Conservation (phyloP, 2,113 vertebrate genomes). For the Petrocephalus zakoni region DNA sequence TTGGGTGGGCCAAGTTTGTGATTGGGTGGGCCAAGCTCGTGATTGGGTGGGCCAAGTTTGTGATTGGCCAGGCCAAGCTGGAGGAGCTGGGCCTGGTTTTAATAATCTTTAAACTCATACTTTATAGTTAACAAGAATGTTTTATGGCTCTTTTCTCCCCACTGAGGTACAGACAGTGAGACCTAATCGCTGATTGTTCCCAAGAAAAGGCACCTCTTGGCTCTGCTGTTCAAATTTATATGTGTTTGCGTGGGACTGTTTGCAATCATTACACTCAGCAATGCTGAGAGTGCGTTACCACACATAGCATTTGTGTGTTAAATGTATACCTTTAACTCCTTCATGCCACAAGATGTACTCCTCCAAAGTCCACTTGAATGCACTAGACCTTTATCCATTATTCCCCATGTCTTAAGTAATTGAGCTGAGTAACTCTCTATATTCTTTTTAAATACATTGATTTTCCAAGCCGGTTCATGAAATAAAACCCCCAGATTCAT, state of each 20-base stretch:
- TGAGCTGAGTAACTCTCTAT: not conserved
- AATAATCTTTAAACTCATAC: not conserved
- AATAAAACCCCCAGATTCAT: not conserved
- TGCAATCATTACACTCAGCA: not conserved
- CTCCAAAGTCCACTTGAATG: not conserved
- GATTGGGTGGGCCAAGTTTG: not conserved
- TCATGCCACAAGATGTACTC: not conserved
- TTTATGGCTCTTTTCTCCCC: not conserved
- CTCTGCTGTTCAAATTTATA: not conserved
- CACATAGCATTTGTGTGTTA: not conserved
- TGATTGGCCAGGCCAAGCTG: not conserved
- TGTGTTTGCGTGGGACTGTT: not conserved
- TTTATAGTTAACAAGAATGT: not conserved
- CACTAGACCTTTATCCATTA: not conserved
- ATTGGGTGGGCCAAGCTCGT: not conserved
- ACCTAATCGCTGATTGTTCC: not conserved
- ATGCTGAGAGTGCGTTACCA: not conserved
- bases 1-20: not conserved
- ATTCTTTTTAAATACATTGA: not conserved
- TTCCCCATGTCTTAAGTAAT: not conserved
- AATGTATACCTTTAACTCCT: not conserved
- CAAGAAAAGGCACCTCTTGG: not conserved
- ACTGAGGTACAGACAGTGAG: not conserved
- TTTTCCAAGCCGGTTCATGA: not conserved
- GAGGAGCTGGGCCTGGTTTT: not conserved